Percentiles rank a stretch among this genome's conserved stretches.
Evolutionary conservation across 2,797 vertebrate genomes (phyloP).

Genomic region (Phalanger gymnotis): DNA sequence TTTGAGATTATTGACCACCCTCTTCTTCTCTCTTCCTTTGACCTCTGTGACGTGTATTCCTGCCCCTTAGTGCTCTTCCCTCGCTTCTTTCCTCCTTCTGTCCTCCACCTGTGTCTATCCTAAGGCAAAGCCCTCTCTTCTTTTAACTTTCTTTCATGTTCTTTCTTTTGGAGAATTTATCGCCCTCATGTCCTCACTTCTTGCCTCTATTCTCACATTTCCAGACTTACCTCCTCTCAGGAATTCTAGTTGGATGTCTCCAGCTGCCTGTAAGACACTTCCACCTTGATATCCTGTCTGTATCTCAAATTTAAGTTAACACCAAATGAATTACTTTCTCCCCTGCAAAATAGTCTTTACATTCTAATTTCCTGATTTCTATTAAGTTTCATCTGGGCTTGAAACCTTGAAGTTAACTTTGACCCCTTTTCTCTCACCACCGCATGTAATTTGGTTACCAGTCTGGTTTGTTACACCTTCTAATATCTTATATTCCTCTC

Average conservation of each 20-base stretch:
- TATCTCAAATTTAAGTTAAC: neutral
- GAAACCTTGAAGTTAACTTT: neutral
- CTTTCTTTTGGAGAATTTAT: neutral
- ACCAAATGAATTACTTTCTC: neutral
- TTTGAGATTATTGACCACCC: neutral
- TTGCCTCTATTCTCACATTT: neutral
- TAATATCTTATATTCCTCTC: neutral
- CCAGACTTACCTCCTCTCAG: neutral
- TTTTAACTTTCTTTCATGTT: neutral
- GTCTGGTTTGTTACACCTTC: neutral
- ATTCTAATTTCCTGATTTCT: neutral
- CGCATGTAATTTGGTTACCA: neutral
- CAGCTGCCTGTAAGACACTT: neutral
- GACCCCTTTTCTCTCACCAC: neutral
- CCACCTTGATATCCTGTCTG: neutral
- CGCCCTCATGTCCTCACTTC: neutral
- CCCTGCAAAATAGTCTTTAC: neutral
- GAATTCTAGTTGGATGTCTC: neutral
- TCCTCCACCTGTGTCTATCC: neutral
- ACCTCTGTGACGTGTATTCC: neutral
- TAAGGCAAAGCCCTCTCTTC: neutral
- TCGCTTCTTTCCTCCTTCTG: neutral
- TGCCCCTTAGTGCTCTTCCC: neutral
- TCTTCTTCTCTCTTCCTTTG: neutral
- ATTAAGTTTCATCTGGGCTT: neutral